These are phyloP conservation scores for Bemisia tabaci DNA, from an alignment of 1,140 invertebrate genomes.

Conservation along the genomic window DNA sequence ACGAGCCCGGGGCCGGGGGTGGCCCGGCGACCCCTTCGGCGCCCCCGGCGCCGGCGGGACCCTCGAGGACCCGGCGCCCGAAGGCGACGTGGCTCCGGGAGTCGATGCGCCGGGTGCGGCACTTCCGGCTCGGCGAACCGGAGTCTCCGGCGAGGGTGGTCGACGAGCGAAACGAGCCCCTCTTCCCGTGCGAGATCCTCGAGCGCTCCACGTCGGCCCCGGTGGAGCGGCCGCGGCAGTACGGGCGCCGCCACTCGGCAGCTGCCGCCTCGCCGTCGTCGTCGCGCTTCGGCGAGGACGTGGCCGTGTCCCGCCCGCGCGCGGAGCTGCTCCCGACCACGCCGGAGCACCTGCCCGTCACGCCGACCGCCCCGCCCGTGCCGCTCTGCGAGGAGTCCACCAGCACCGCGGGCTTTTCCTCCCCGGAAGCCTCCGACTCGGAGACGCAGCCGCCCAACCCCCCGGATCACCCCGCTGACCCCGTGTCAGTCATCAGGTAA, in stretches of 20 bases:
- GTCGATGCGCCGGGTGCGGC: background rate
- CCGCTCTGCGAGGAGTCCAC: background rate
- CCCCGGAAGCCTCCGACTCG: background rate
- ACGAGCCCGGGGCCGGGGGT: background rate
- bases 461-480: background rate
- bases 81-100: background rate
- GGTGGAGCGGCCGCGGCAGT: background rate
- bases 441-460: background rate
- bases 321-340: background rate
- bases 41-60: too few relatives aligned
- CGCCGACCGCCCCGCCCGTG: background rate
- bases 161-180: background rate
- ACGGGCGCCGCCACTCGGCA: background rate
- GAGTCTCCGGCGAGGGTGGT: background rate
- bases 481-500: background rate
- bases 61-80: too few relatives aligned
- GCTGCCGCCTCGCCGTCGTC: background rate
- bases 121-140: background rate
- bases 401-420: background rate
- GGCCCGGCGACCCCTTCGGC: background rate
- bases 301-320: background rate
- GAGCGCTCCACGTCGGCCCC: background rate
- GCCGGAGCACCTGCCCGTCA: background rate
- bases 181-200: background rate
- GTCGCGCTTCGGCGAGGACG: background rate